Conservation (phyloP, 1,140 invertebrate genomes). For the Temnothorax nylanderi region DNA sequence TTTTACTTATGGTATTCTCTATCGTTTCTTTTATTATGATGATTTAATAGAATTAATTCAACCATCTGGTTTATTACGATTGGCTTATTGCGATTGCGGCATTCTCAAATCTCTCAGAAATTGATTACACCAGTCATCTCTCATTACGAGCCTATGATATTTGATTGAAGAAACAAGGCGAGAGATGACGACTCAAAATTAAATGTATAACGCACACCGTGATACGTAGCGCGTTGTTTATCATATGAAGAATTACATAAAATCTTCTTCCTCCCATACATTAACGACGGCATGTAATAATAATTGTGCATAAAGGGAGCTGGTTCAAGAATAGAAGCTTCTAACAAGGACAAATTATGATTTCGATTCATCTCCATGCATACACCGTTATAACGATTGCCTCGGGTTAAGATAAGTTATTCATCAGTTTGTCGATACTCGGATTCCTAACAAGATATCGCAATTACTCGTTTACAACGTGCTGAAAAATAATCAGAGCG, state of each 20-base stretch:
- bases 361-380: slow-evolving; percentile 4
- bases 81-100: slow-evolving; percentile 1
- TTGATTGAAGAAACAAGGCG: neutral
- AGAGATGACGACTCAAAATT: slow-evolving; percentile 38
- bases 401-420: slow-evolving; percentile 4
- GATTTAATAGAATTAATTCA: slow-evolving; percentile 19
- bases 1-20: neutral
- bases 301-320: slow-evolving; percentile 27
- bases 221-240: slow-evolving; percentile 2
- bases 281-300: slow-evolving; percentile 17
- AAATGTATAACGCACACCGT: slow-evolving; percentile 44
- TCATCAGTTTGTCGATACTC: neutral
- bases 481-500: slow-evolving; percentile 34
- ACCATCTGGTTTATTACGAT: neutral
- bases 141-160: neutral
- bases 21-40: neutral
- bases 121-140: slow-evolving; percentile 16
- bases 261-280: neutral
- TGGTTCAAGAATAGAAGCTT: slow-evolving; percentile 7
- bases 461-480: slow-evolving; percentile 11
- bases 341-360: slow-evolving; percentile 39
- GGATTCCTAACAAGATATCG: slow-evolving; percentile 39
- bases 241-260: neutral
- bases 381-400: slow-evolving; percentile 38
- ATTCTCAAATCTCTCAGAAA: slow-evolving; percentile 10